Conservation (phyloP, 2,113 vertebrate species). For the Python bivittatus region DNA sequence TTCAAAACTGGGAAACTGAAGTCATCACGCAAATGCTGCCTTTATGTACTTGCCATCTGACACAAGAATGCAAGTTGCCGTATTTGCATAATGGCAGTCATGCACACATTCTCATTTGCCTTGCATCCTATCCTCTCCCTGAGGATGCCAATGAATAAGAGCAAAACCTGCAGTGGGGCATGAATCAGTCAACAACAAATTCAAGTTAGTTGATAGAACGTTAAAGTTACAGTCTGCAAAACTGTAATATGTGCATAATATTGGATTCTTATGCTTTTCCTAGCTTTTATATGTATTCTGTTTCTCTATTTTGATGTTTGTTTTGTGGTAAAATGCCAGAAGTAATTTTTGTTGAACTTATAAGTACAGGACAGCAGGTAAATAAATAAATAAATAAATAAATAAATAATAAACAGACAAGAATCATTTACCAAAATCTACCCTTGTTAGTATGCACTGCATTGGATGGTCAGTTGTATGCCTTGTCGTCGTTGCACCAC, state of each 20-base stretch:
- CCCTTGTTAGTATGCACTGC: constrained; percentile 99
- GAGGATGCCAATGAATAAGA: neutral
- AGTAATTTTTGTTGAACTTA: neutral
- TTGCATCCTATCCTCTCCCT: neutral
- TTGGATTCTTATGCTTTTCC: neutral
- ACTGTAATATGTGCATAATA: neutral
- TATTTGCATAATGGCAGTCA: neutral
- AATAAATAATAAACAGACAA: neutral
- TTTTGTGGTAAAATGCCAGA: neutral
- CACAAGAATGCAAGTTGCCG: neutral
- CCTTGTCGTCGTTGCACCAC: constrained; percentile 95
- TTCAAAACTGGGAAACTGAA: neutral
- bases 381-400: neutral
- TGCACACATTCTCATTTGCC: neutral
- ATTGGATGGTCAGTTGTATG: constrained; percentile 99
- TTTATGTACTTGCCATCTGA: neutral
- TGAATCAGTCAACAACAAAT: neutral
- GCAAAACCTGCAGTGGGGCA: neutral
- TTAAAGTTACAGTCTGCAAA: neutral
- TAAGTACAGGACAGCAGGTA: neutral
- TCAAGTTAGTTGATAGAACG: neutral
- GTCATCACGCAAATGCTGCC: neutral
- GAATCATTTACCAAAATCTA: constrained; percentile 93
- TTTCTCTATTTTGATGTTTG: neutral
- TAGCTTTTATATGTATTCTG: neutral